Evolutionary conservation across 1,140 invertebrate genomes (phyloP), one percentile per base, ranked within the genome.

Genomic region (Leptinotarsa defecta): DNA sequence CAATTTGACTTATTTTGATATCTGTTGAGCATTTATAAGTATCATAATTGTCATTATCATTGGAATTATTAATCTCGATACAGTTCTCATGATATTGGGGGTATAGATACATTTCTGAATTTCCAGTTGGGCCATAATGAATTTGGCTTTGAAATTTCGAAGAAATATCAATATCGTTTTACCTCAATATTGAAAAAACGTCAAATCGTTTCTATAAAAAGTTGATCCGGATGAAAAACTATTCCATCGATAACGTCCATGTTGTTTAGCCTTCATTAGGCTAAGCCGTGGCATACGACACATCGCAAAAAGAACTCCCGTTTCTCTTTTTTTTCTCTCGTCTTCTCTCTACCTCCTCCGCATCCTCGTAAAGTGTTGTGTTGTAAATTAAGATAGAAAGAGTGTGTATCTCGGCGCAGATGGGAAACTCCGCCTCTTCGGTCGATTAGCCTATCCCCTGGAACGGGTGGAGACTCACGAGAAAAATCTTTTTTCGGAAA

Each of bases 401-500:
- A 34, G 61, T 43, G n/a, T 48, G 27, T 61, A 64, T 63, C 76
- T 74, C 73, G 64, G 75, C 76, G 76, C 74, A 68, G 71, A 69
- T 48, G 27, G 24, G n/a, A 63, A 76, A 78, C 72, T 75, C 68
- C 81, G 79, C 80, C 34, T 43, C 34, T 11, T 43, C 34, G 34
- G 34, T 43, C 84, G 83, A 84, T 84, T 83, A 81, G 84, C 83
- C 84, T 84, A 84, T 84, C 82, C 78, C 74, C 69, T 67, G 79
- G 74, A 74, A 76, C 83, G 84, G 84, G 84, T 85, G 84, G 84
- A 85, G 84, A 85, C 84, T 85, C 81, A 78, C 75, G 74, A 83
- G 83, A 85, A 84, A 85, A 85, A 85, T 84, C 79, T 84, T 82
- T 83, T 85, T 85, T 83, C 73, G 48, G 72, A 80, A 83, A 83